A percentile compares a stretch with the other conserved stretches of the same genome.
These are phyloP conservation scores for Lepidochrysops patricia DNA, from an alignment of 2,888 invertebrate genomes.

Conservation along the genomic window DNA sequence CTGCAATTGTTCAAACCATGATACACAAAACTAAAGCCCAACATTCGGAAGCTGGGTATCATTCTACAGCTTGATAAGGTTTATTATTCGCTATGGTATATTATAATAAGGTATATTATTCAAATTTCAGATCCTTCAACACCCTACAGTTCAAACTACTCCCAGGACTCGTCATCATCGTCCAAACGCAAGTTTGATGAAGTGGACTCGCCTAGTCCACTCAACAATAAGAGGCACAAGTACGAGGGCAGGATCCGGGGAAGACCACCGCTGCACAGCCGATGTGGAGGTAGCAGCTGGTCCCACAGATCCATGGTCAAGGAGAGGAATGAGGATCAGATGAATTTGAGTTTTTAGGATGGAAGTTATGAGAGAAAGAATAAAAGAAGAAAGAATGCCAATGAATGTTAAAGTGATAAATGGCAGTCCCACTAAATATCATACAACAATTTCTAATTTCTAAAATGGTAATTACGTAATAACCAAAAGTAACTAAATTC, in stretches of 20 bases:
- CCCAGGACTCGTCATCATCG: slow-evolving; percentile 44
- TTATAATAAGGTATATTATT: too few species aligned
- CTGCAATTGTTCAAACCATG: too few species aligned
- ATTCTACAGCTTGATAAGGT: too few species aligned
- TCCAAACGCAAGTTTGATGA: slow-evolving; percentile 54
- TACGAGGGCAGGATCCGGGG: slow-evolving; percentile 56
- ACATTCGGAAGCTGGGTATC: too few species aligned
- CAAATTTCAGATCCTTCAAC: slow-evolving; percentile 36
- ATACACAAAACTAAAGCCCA: too few species aligned
- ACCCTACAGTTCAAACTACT: slow-evolving; percentile 37
- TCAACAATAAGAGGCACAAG: slow-evolving; percentile 59
- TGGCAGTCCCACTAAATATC: too few species aligned
- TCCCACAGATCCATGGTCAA: background rate
- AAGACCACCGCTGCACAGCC: slow-evolving; percentile 50
- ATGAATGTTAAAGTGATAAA: too few species aligned
- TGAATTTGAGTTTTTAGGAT: slow-evolving; percentile 52
- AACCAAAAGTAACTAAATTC: too few species aligned
- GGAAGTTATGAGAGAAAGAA: background rate
- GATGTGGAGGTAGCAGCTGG: slow-evolving; percentile 34
- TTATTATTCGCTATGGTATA: too few species aligned
- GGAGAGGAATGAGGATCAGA: slow-evolving; percentile 33
- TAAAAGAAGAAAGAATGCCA: background rate
- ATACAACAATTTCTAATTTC: too few species aligned
- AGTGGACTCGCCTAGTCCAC: slow-evolving; percentile 51
- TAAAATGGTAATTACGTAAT: too few species aligned